Base-by-base conservation (phyloP, 1,140 invertebrate species). In the Pogonomyrmex californicus region DNA sequence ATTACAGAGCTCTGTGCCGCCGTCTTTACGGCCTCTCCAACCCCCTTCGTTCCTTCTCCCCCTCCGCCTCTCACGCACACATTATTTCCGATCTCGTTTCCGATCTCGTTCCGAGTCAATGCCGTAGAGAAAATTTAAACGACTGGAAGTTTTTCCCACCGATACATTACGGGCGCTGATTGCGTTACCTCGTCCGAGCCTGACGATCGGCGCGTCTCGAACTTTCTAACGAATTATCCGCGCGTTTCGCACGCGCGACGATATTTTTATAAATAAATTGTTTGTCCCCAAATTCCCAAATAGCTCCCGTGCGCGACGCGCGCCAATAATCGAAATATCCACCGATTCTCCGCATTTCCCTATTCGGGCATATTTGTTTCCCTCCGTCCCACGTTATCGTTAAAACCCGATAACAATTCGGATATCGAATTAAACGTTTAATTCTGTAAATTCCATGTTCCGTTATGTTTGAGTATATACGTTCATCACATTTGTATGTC, bases 41-140 rank as follows among this genome's bases (percentile, higher is more conserved):
- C 44, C 23, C 17, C 65, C 5, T 30, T 49, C 47, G n/a, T 41
- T 12, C 38, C 5, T 10, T n/a, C 38, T 51, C 62, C 33, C 85
- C 14, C 30, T 30, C 41, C 33, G 36, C 41, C n/a, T 60, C 14
- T 54, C 47, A 38, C 14, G 47, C 65, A 60, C 65, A 70, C 63
- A 17, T 81, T 81, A 70, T 86, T 86, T 86, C 85, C 77, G 77
- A 86, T 82, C 54, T 71, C 65, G 85, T 86, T 86, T 86, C 85
- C 77, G 77, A 86, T 82, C 54, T 71, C 65, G 85, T 70, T 49
- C 41, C 44, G 41, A 81, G 51, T 68, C 49, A 47, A 81, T 70
- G 41, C 41, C 66, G 41, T 49, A 36, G 41, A 73, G 54, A 83
- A 49, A 83, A 83, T 73, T 70, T 83, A 60, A 30, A 73, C 23